phyloP scores from a whole-genome alignment of 2,797 vertebrate genomes.

The Sebastes kiyomatsui region DNA sequence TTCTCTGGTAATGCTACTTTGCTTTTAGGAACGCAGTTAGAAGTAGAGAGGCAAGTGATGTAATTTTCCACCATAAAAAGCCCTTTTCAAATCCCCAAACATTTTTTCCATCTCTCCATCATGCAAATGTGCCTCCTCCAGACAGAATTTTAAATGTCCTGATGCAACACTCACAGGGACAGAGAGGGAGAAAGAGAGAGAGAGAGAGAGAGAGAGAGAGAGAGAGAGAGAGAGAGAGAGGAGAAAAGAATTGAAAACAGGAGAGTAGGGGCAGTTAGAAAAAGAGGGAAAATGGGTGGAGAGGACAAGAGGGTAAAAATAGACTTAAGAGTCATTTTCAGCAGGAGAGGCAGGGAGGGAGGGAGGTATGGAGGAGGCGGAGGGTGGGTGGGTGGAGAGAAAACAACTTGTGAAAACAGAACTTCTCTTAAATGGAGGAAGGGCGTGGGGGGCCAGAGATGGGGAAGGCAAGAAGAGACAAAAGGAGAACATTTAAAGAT shows the following conservation, averaged over 20 bases:
- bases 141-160: conserved; percentile 45
- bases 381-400: conserved; percentile 59
- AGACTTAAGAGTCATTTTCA: conserved; percentile 78
- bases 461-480: conserved; percentile 25
- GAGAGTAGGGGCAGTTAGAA: conserved; percentile 69
- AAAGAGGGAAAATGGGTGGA: conserved; percentile 78
- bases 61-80: conserved; percentile 60
- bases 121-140: conserved; percentile 39
- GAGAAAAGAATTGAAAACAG: conserved; percentile 47
- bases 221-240: neutral
- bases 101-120: conserved; percentile 48
- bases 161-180: conserved; percentile 35
- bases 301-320: conserved; percentile 78
- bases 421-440: conserved; percentile 74
- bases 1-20: conserved; percentile 34
- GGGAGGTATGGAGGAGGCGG: conserved; percentile 14
- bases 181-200: neutral
- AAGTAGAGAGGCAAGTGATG: conserved; percentile 31
- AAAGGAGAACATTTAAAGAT: conserved; percentile 27
- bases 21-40: conserved; percentile 27
- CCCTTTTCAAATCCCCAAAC: conserved; percentile 42
- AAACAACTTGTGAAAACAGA: conserved; percentile 83
- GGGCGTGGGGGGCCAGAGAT: conserved; percentile 52
- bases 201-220: neutral
- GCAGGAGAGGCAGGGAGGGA: conserved; percentile 64